These are phyloP conservation scores for Nemurella pictetii DNA, from an alignment of 2,888 invertebrate species.

Conservation along the genomic window DNA sequence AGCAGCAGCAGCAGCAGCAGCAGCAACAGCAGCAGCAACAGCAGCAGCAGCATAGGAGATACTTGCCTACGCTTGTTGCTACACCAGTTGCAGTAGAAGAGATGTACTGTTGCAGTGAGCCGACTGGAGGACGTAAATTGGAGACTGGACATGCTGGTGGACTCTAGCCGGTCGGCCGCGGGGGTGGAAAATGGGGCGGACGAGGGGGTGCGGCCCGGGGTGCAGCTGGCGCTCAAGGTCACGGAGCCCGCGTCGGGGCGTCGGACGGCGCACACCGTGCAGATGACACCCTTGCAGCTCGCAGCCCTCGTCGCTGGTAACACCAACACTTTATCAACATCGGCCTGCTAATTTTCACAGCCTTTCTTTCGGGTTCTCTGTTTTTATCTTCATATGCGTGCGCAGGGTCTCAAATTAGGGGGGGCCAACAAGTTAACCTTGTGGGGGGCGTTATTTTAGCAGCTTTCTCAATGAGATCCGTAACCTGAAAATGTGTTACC, in stretches of 20 bases:
- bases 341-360: neutral
- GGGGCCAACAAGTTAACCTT: too few relatives aligned
- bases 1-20: too few relatives aligned
- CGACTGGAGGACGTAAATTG: slow-evolving; percentile 38
- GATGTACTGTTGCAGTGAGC: slow-evolving; percentile 32
- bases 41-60: too few relatives aligned
- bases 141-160: slow-evolving; percentile 34
- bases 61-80: too few relatives aligned
- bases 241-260: slow-evolving; percentile 16
- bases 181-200: neutral
- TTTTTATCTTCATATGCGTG: too few relatives aligned
- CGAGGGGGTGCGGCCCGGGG: slow-evolving; percentile 19
- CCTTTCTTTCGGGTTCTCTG: too few relatives aligned
- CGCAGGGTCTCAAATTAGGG: too few relatives aligned
- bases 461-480: too few relatives aligned
- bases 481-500: too few relatives aligned
- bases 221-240: slow-evolving; percentile 29
- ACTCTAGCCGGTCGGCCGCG: neutral
- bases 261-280: neutral
- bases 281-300: slow-evolving; percentile 27
- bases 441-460: too few relatives aligned
- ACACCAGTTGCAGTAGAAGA: too few relatives aligned
- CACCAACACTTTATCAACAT: neutral
- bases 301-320: slow-evolving; percentile 37
- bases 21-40: too few relatives aligned